A percentile compares a stretch with the other conserved stretches of the same genome.
phyloP scores from a whole-genome alignment of 2,888 invertebrate genomes.

The Metallyticus violacea region DNA sequence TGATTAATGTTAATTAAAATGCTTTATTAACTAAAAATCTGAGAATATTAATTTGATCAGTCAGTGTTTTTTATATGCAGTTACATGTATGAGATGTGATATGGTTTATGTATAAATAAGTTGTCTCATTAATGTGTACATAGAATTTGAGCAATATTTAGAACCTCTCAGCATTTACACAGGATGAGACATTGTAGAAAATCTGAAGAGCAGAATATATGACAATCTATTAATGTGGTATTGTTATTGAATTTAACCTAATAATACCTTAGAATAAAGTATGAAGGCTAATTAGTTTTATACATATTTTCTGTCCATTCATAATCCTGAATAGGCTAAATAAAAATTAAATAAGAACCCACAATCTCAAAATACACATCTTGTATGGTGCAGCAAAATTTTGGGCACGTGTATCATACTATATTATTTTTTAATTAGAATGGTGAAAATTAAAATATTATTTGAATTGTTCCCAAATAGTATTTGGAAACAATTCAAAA shows the following conservation, averaged over 20 bases:
- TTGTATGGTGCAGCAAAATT: too few relatives aligned
- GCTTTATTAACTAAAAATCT: slow-evolving; percentile 10
- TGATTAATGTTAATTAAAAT: slow-evolving; percentile 3
- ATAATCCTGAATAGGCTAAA: too few relatives aligned
- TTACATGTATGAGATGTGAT: not conserved
- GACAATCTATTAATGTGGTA: not conserved
- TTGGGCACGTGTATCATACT: too few relatives aligned
- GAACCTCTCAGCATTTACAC: not conserved
- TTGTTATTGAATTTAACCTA: not conserved
- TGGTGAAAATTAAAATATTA: too few relatives aligned
- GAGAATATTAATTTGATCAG: not conserved
- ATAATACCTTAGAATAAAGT: too few relatives aligned
- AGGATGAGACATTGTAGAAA: not conserved
- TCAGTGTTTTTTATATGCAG: slow-evolving; percentile 7
- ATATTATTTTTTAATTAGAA: too few relatives aligned
- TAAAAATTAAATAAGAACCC: too few relatives aligned
- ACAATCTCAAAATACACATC: too few relatives aligned
- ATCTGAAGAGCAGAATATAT: not conserved
- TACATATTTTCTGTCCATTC: too few relatives aligned
- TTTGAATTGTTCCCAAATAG: too few relatives aligned
- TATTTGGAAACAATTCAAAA: too few relatives aligned
- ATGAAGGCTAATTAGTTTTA: too few relatives aligned
- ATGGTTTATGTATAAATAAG: slow-evolving; percentile 4
- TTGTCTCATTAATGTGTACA: not conserved
- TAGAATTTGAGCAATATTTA: slow-evolving; percentile 9